Percentiles rank a stretch among this genome's conserved stretches.
phyloP scores from a whole-genome alignment of 1,140 invertebrate genomes.

The Palaemon carinicauda region DNA sequence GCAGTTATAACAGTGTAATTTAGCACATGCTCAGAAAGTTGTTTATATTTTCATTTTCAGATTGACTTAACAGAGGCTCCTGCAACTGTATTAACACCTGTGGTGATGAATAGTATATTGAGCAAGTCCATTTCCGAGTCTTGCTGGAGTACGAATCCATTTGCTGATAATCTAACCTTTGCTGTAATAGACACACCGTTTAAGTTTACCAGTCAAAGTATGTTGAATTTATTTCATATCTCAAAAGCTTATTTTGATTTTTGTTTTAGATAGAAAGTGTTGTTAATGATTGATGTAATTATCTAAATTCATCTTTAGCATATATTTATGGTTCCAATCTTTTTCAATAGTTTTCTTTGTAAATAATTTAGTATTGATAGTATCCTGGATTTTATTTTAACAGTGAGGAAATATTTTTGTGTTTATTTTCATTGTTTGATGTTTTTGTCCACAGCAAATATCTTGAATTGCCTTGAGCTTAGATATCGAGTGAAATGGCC shows the following conservation, averaged over 20 bases:
- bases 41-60: not conserved
- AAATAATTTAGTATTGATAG: no score
- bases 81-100: slow-evolving; percentile 9
- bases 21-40: not conserved
- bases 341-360: no score
- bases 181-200: slow-evolving; percentile 14
- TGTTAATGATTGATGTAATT: no score
- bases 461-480: slow-evolving; percentile 39
- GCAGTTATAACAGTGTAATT: no score
- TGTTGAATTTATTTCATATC: not conserved
- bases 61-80: not conserved
- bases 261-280: not conserved
- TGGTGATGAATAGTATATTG: slow-evolving; percentile 17
- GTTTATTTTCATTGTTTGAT: not conserved
- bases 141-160: slow-evolving; percentile 17
- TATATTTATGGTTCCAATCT: no score
- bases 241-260: not conserved
- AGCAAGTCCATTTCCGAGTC: slow-evolving; percentile 17
- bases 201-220: slow-evolving; percentile 12
- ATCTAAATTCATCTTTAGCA: no score
- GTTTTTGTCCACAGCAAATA: slow-evolving; percentile 7
- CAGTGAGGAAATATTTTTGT: not conserved
- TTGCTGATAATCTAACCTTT: slow-evolving; percentile 35
- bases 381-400: not conserved
- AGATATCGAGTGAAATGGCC: slow-evolving; percentile 37